A percentile compares a stretch with the other conserved stretches of the same genome.
Evolutionary conservation across 2,888 invertebrate species (phyloP).

Genomic region (Agriopis marginaria): DNA sequence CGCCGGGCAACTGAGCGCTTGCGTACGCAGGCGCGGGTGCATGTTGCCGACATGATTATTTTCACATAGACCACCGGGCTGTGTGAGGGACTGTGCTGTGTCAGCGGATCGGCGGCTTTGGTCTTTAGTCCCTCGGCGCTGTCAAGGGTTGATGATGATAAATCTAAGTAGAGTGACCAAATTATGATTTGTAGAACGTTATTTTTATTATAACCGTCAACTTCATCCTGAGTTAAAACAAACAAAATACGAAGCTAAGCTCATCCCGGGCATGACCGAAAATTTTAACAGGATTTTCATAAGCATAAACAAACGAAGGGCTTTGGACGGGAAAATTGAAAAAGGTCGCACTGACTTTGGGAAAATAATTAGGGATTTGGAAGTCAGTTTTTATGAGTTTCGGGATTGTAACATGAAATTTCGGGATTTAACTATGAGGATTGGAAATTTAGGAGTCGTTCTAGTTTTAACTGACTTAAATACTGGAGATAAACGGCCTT

Average conservation of each 20-base stretch:
- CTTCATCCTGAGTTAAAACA: conserved; percentile 12
- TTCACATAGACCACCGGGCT: too few relatives aligned
- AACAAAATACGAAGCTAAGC: conserved; percentile 23
- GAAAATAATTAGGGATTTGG: conserved; percentile 50
- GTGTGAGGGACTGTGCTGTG: too few relatives aligned
- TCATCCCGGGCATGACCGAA: conserved; percentile 38
- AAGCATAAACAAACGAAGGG: conserved; percentile 55
- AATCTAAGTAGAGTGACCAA: not conserved
- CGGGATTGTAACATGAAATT: conserved; percentile 35
- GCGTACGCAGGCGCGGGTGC: too few relatives aligned
- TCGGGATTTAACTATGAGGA: conserved; percentile 24
- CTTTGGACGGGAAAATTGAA: conserved; percentile 54
- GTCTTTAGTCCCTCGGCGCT: too few relatives aligned
- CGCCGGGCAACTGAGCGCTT: too few relatives aligned
- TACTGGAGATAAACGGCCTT: not conserved
- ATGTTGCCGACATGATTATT: too few relatives aligned
- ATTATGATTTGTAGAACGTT: not conserved
- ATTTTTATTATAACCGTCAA: conserved; percentile 5
- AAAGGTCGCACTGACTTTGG: conserved; percentile 53
- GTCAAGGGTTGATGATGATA: not conserved
- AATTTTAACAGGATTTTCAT: conserved; percentile 49
- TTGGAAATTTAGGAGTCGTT: conserved; percentile 1
- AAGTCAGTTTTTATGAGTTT: conserved; percentile 36
- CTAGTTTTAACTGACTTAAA: not conserved
- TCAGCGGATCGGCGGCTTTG: too few relatives aligned